Base-by-base conservation (phyloP, 1,140 invertebrate genomes). In the Homarus americanus region DNA sequence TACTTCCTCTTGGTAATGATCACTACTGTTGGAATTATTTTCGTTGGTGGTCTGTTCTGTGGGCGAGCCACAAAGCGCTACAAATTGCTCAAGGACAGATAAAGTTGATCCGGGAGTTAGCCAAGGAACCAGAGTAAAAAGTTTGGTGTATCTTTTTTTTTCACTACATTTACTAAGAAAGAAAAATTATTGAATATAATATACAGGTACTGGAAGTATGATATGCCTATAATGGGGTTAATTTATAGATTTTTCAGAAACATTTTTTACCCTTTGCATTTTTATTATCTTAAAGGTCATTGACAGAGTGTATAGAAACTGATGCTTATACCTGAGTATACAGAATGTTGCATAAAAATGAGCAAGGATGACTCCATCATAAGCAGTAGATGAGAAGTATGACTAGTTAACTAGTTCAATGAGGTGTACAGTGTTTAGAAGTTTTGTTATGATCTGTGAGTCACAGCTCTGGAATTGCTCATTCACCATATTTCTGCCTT, bases 1-100 rank as follows among this genome's bases (percentile, higher is more conserved):
- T 98, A 97, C 93, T 97, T 98, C 93, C 95, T 97, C 92, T 95
- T 97, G 36, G 94, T 97, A 34, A 95, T 96, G 20, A 94, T 97
- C 76, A 96, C 96, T 38, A 94, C 96, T 73, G 95, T 97, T n/a
- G 96, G 96, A 24, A 94, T 96, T 84, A 96, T 98, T 88, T 98
- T 98, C 93, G 95, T 97, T 17, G 95, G 96, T 34, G 97, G 97
- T 73, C 94, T 98, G 85, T 97, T 97, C 92, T 97, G 97, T 94
- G 97, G 97, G 0, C 95, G 97, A 92, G 95, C 97, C 38, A 96
- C 97, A 4, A 96, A 96, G 93, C 95, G 96, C 93, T 95, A 96
- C 93, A 95, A 95, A 94, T 95, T 95, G 85, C 95, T 96, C 94
- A 97, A 97, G 94, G 96, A 96, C 93, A 96, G 96, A 94, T 97